These are phyloP conservation scores for Diplazon laetatorius DNA, from an alignment of 2,888 invertebrate species.

Conservation along the genomic window DNA sequence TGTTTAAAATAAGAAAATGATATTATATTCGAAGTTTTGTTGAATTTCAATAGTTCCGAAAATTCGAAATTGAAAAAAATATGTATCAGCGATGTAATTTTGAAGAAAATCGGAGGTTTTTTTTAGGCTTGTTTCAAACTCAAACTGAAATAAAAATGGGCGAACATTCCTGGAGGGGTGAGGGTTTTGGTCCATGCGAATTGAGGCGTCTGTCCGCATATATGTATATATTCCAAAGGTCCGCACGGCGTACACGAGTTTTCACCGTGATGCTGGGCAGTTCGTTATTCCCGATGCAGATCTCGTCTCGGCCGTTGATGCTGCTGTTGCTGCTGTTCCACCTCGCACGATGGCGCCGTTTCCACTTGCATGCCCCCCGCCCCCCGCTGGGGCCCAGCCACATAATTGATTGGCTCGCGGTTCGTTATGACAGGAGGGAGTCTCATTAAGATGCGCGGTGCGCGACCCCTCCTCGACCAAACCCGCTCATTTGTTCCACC, in stretches of 20 bases:
- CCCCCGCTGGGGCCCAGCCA: slow-evolving; percentile 62
- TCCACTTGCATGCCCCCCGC: slow-evolving; percentile 49
- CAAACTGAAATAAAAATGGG: no score
- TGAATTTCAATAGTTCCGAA: no score
- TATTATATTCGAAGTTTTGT: no score
- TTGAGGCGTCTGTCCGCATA: no score
- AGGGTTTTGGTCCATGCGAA: no score
- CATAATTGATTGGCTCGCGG: slow-evolving; percentile 79
- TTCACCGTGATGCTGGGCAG: slow-evolving; percentile 65
- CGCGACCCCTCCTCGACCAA: slow-evolving; percentile 71
- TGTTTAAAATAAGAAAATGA: no score
- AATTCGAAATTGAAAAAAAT: no score
- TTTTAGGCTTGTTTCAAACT: no score
- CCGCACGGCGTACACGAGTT: slow-evolving; percentile 31
- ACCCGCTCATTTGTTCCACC: slow-evolving; percentile 75
- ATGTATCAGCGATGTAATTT: no score
- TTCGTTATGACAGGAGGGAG: slow-evolving; percentile 79
- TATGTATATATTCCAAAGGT: slow-evolving; percentile 21
- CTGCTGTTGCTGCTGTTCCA: slow-evolving; percentile 6
- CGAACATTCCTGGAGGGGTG: no score
- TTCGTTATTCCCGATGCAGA: slow-evolving; percentile 77
- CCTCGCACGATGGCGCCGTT: slow-evolving; percentile 11
- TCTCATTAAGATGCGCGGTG: slow-evolving; percentile 79
- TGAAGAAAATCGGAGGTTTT: no score
- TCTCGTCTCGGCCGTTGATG: slow-evolving; percentile 65